These are phyloP conservation scores for Gnathonemus echidnorhynchus DNA, from an alignment of 2,113 vertebrate genomes.

Conservation along the genomic window DNA sequence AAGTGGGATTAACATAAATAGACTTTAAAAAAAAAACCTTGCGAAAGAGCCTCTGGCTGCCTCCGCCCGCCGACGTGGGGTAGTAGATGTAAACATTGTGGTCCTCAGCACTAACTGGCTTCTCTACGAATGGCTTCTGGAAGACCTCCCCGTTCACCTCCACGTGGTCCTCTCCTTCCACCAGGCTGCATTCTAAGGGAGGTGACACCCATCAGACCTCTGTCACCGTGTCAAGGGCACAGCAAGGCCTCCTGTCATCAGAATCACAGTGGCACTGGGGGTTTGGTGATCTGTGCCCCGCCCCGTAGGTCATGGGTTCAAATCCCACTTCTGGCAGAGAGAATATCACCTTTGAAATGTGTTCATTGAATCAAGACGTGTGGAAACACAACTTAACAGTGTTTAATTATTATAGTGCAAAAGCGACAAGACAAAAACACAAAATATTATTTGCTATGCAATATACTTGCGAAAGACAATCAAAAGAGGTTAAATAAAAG, in stretches of 20 bases:
- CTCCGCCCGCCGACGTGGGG: conserved; percentile 80
- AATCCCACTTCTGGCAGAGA: not conserved
- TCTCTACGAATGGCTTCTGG: conserved; percentile 86
- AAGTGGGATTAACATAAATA: not conserved
- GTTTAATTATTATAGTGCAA: not conserved
- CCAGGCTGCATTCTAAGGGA: conserved; percentile 71
- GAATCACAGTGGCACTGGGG: not conserved
- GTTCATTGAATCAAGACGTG: not conserved
- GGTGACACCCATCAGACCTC: not conserved
- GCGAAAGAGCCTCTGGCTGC: conserved; percentile 82
- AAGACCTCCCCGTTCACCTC: conserved; percentile 85
- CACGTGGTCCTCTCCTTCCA: conserved; percentile 86
- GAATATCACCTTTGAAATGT: not conserved
- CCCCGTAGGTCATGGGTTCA: not conserved
- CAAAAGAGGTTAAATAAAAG: not conserved
- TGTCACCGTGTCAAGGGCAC: not conserved
- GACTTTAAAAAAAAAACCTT: conserved; percentile 57
- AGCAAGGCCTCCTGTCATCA: not conserved
- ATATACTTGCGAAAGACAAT: not conserved
- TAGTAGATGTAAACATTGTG: conserved; percentile 92
- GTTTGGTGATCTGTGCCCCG: not conserved
- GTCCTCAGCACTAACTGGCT: conserved; percentile 84
- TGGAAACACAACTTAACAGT: not conserved
- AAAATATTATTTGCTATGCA: not conserved
- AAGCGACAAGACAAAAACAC: not conserved